phyloP scores from a whole-genome alignment of 2,888 invertebrate species.

The Epirrita christyi region DNA sequence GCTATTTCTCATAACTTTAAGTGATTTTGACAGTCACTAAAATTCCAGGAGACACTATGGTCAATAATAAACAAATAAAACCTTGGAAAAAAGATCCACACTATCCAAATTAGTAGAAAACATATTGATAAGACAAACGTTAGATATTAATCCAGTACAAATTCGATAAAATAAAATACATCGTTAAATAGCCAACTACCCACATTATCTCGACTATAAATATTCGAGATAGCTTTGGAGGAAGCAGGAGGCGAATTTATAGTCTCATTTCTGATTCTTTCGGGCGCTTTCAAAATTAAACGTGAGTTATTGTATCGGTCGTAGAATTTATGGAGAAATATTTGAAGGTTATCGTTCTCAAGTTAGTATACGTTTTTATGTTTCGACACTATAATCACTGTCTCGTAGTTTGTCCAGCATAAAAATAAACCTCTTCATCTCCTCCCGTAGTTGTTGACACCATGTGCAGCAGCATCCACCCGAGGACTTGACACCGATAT shows the following conservation, averaged over 20 bases:
- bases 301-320: conserved; percentile 44
- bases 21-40: too few species aligned
- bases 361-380: neutral
- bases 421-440: too few species aligned
- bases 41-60: too few species aligned
- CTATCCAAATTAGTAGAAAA: neutral
- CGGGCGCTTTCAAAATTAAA: conserved; percentile 49
- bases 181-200: conserved; percentile 52
- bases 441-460: too few species aligned
- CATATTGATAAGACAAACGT: conserved; percentile 1
- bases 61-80: too few species aligned
- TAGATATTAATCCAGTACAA: conserved; percentile 18
- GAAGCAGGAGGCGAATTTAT: conserved; percentile 56
- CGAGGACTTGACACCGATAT: too few species aligned
- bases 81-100: too few species aligned
- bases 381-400: too few species aligned
- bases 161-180: conserved; percentile 42
- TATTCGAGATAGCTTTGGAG: conserved; percentile 54
- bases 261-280: conserved; percentile 57
- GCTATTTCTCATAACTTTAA: too few species aligned
- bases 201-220: conserved; percentile 60
- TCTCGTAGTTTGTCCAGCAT: too few species aligned
- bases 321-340: conserved; percentile 30
- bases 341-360: conserved; percentile 25
- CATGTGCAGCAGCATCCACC: too few species aligned